Evolutionary conservation across 2,888 invertebrate genomes (phyloP).

Genomic region (Drosophila borealis): DNA sequence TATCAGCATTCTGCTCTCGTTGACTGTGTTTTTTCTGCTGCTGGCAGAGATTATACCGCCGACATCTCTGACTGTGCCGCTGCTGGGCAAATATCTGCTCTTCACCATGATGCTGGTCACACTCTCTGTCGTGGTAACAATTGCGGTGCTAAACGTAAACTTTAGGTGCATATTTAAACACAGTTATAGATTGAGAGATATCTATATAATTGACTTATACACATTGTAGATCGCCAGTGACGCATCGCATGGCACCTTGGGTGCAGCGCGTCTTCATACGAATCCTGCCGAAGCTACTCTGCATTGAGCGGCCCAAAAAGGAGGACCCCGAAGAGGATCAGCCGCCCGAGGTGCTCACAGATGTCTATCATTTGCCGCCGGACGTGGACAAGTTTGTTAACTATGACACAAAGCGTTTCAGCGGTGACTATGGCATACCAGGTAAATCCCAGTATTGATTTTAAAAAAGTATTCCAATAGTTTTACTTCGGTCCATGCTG

Average conservation of each 20-base stretch:
- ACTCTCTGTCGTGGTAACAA: constrained; percentile 96
- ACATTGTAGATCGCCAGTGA: constrained; percentile 91
- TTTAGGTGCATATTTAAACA: constrained; percentile 86
- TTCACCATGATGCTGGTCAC: constrained; percentile 98
- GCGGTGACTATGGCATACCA: constrained; percentile 91
- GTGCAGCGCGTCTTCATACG: constrained; percentile 94
- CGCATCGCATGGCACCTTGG: constrained; percentile 96
- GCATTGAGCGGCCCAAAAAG: constrained; percentile 95
- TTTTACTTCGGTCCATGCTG: background rate
- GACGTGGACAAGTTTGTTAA: constrained; percentile 88
- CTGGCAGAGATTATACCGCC: constrained; percentile 98
- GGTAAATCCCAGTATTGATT: constrained; percentile 74
- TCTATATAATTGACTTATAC: too few species aligned
- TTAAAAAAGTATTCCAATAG: too few species aligned
- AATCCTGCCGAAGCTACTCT: constrained; percentile 93
- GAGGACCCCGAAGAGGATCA: constrained; percentile 88
- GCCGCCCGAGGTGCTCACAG: constrained; percentile 90
- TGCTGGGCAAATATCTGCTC: constrained; percentile 95
- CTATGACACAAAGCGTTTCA: constrained; percentile 87
- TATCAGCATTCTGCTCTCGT: constrained; percentile 95
- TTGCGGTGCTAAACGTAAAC: constrained; percentile 96
- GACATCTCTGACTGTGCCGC: constrained; percentile 95
- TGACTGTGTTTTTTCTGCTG: constrained; percentile 97
- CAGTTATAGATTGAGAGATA: too few species aligned
- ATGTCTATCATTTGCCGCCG: constrained; percentile 90